A percentile compares a stretch with the other conserved stretches of the same genome.
Evolutionary conservation across 2,888 invertebrate genomes (phyloP).

Genomic region (Nudaria mundana): DNA sequence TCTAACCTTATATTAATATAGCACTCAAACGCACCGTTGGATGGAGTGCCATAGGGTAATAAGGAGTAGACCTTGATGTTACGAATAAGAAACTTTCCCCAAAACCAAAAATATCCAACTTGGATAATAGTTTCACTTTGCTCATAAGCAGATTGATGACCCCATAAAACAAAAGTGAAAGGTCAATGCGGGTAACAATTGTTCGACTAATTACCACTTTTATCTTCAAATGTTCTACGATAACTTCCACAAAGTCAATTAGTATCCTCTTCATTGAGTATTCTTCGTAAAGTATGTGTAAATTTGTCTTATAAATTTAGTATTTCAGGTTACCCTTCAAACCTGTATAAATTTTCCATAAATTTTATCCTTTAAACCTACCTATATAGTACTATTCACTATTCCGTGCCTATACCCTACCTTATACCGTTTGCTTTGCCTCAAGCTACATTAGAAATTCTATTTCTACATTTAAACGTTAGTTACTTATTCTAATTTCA

Average conservation of each 20-base stretch:
- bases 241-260: background rate
- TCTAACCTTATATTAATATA: too few relatives aligned
- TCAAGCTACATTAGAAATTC: background rate
- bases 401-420: background rate
- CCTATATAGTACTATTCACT: too few relatives aligned
- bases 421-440: background rate
- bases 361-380: too few relatives aligned
- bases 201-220: conserved; percentile 1
- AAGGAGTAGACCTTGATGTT: too few relatives aligned
- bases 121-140: too few relatives aligned
- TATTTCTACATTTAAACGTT: background rate
- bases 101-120: too few relatives aligned
- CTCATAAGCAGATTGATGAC: conserved; percentile 4
- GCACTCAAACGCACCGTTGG: too few relatives aligned
- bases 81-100: too few relatives aligned
- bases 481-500: background rate
- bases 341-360: too few relatives aligned
- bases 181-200: background rate
- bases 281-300: background rate
- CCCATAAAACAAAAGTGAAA: conserved; percentile 1
- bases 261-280: too few relatives aligned
- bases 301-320: background rate
- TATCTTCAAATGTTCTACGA: background rate
- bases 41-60: too few relatives aligned
- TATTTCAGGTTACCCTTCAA: background rate